Evolutionary conservation across 2,888 invertebrate species (phyloP).

Genomic region (Xanthia togata): DNA sequence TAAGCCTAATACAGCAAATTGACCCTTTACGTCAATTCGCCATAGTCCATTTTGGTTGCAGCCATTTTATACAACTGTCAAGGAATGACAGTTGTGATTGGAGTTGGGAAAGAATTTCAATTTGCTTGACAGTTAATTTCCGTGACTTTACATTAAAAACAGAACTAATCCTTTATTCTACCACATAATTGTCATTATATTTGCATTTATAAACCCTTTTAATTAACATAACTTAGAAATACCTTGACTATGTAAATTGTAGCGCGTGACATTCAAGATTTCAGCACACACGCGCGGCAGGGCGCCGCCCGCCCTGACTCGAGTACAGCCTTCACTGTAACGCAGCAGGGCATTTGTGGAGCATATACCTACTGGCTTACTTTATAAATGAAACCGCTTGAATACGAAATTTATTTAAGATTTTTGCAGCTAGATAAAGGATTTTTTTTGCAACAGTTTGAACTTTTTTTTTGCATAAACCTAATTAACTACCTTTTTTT

Average conservation of each 20-base stretch:
- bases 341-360: background rate
- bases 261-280: conserved; percentile 43
- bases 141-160: background rate
- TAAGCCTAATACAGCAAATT: background rate
- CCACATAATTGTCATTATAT: background rate
- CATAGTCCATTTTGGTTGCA: background rate
- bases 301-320: background rate
- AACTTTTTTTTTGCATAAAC: background rate
- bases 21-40: background rate
- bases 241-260: conserved; percentile 35
- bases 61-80: background rate
- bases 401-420: too few species aligned
- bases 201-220: conserved; percentile 17
- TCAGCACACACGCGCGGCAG: conserved; percentile 9
- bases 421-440: background rate
- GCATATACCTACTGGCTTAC: background rate
- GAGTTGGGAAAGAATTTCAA: too few species aligned
- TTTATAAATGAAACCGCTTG: background rate
- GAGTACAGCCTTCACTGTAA: background rate
- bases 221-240: conserved; percentile 34
- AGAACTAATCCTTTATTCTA: background rate
- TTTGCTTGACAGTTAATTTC: background rate
- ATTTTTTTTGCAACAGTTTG: too few species aligned
- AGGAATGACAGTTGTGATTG: background rate
- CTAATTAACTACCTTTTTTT: background rate